Base-by-base conservation (phyloP, 2,113 vertebrate species). In the Percopsis transmontana region DNA sequence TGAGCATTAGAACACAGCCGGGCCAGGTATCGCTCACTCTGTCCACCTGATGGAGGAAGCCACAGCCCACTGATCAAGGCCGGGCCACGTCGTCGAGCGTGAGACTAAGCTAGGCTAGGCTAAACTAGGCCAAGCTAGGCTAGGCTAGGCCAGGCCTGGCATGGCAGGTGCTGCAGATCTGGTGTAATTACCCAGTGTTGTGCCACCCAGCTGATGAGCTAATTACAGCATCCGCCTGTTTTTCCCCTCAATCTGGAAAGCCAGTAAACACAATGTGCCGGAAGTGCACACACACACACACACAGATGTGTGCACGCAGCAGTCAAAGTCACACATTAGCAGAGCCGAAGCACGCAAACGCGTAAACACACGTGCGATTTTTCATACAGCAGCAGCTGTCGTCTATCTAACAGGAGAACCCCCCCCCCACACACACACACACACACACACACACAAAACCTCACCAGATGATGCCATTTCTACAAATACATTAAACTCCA, bases 141-240 rank as follows among this genome's bases (percentile, higher is more conserved):
- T 60, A 61, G 6, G 70, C 71, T 58, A 60, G 72, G 57, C 75
- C 12, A 0, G 61, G 74, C 66, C 75, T 60, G 79, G 82, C 76
- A 74, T 77, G 66, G 52, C 86, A 90, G 88, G 87, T 90, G 83
- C 78, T 82, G 64, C 77, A 76, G 75, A 83, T 83, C 79, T 41
- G 72, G 72, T 80, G 81, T 92, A 92, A 93, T 93, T 92, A 92
- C 73, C 85, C 88, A 74, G 82, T 91, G 90, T 90, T 90, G 89
- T 91, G 88, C 88, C 87, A 87, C 87, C 85, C 88, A 85, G 88
- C 89, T 92, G 90, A 92, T 88, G 86, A 83, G 89, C 85, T 91
- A 92, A 93, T 92, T 90, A 90, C 85, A 80, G 78, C 78, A 80
- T 74, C 85, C 79, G 83, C 86, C 87, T 90, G 90, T 91, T 91